These are phyloP conservation scores for Anhinga rufa DNA, from an alignment of 2,113 vertebrate genomes.

Conservation along the genomic window DNA sequence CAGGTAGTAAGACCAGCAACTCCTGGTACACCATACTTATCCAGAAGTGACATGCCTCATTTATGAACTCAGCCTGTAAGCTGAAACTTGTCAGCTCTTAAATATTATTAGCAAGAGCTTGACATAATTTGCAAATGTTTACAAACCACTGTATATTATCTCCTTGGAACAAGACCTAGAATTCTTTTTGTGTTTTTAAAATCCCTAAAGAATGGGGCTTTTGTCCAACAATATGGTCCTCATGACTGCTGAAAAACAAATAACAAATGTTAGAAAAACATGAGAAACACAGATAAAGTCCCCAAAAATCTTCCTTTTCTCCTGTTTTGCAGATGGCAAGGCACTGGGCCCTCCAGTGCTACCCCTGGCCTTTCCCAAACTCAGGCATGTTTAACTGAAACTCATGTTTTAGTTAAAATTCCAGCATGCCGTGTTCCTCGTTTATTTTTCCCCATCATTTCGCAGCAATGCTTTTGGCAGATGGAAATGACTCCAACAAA, in stretches of 20 bases:
- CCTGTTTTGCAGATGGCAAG: neutral
- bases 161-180: neutral
- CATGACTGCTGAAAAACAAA: neutral
- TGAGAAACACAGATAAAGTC: neutral
- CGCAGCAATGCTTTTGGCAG: constrained; percentile 43
- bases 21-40: neutral
- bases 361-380: neutral
- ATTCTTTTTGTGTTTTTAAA: neutral
- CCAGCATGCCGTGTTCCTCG: neutral
- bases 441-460: constrained; percentile 9
- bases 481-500: constrained; percentile 18
- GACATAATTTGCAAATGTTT: neutral
- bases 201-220: neutral
- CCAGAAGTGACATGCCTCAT: neutral
- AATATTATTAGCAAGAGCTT: neutral
- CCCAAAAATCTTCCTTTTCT: neutral
- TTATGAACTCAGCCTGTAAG: neutral
- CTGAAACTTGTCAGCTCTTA: neutral
- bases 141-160: neutral
- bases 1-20: neutral
- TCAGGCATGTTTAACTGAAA: neutral
- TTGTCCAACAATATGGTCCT: neutral
- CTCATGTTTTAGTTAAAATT: neutral
- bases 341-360: neutral
- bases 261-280: neutral